Percentiles rank a stretch among this genome's conserved stretches.
phyloP scores from a whole-genome alignment of 2,888 invertebrate species.

The Drosophila limbata region DNA sequence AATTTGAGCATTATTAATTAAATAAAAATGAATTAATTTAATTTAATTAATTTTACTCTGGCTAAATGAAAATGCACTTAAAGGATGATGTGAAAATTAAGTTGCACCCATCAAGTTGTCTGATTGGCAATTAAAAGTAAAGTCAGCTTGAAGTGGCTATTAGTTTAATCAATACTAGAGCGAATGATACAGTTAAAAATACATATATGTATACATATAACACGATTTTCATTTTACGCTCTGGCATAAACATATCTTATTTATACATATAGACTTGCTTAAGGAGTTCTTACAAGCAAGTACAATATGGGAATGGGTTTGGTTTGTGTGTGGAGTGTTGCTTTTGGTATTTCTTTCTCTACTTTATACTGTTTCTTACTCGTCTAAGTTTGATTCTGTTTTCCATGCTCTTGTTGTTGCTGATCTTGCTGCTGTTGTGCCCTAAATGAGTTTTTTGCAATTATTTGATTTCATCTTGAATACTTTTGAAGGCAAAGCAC shows the following conservation, averaged over 20 bases:
- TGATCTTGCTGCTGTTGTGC: constrained; percentile 53
- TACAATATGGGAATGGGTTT: constrained; percentile 4
- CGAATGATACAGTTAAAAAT: not conserved
- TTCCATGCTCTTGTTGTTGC: constrained; percentile 33
- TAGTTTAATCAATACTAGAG: constrained; percentile 16
- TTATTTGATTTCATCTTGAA: constrained; percentile 81
- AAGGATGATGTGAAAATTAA: not conserved
- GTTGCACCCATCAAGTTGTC: not conserved
- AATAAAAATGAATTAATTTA: not conserved
- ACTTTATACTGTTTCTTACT: constrained; percentile 30
- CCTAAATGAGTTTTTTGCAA: constrained; percentile 81
- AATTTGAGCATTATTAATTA: too few relatives aligned
- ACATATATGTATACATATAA: constrained; percentile 10
- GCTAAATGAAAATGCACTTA: not conserved
- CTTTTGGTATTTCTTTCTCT: constrained; percentile 18
- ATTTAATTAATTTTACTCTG: not conserved
- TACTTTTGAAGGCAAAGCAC: constrained; percentile 55
- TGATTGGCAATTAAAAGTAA: constrained; percentile 20
- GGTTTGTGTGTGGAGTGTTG: constrained; percentile 1
- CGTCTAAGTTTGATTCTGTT: constrained; percentile 63
- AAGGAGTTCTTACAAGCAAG: constrained; percentile 9
- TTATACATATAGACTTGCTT: constrained; percentile 18
- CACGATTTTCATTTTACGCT: constrained; percentile 56
- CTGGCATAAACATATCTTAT: constrained; percentile 47
- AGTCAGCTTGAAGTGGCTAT: constrained; percentile 4